These are phyloP conservation scores for Simalia tracyae DNA, from an alignment of 2,797 vertebrate species.

Conservation along the genomic window DNA sequence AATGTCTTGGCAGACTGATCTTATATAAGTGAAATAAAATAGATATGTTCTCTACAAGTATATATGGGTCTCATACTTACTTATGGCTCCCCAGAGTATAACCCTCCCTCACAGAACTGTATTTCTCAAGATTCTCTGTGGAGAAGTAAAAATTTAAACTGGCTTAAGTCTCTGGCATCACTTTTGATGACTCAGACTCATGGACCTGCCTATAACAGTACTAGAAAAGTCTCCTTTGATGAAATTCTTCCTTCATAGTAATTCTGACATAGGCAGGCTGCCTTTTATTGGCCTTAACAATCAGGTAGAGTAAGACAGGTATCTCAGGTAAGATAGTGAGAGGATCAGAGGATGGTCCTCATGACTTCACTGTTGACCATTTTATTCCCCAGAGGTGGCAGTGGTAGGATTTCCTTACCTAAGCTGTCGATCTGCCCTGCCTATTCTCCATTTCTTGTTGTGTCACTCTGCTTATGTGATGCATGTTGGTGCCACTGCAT, in stretches of 20 bases:
- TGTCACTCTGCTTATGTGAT: neutral
- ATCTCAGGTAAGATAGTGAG: neutral
- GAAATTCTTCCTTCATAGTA: neutral
- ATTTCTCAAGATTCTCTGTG: neutral
- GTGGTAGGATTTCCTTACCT: neutral
- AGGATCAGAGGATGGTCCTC: neutral
- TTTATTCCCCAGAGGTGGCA: neutral
- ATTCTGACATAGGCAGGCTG: neutral
- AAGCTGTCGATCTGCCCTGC: too few relatives aligned
- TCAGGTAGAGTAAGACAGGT: neutral
- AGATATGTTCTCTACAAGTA: neutral
- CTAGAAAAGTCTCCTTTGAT: neutral
- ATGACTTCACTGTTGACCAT: neutral
- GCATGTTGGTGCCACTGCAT: neutral
- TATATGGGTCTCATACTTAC: neutral
- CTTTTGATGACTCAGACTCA: neutral
- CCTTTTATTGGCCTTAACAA: neutral
- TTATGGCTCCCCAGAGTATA: neutral
- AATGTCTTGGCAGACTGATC: neutral
- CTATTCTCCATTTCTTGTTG: neutral
- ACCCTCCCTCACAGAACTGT: neutral
- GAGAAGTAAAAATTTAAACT: neutral
- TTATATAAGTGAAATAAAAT: constrained; percentile 5
- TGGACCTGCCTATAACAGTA: neutral
- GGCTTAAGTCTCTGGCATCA: neutral